Evolutionary conservation across 2,888 invertebrate genomes (phyloP), one percentile per base, ranked within the genome.

Genomic region (Galeruca laticollis): DNA sequence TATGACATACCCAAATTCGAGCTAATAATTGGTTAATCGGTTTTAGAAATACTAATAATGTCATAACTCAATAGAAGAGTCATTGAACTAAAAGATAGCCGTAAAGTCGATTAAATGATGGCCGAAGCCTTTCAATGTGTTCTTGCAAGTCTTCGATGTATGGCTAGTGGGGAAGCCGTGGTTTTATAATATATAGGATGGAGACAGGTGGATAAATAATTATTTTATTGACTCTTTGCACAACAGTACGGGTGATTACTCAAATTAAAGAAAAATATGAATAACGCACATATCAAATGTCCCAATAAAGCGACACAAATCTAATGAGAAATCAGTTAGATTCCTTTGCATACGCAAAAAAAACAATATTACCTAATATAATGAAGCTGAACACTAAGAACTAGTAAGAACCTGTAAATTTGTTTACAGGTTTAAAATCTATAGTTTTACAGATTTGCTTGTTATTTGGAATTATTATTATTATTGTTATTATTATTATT

Each of bases 21-120:
- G 3, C 26, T 26, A 26, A 26, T 33, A 47, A 47, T 20, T 26
- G 47, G 15, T 21, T 35, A n/a, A 33, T 54, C 31, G 31, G n/a
- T 35, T 57, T 35, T 26, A 54, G 56, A 33, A 21, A 33, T 57
- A 57, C 56, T 33, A n/a, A 35, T 61, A 61, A 18, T 51, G 51
- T 61, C 51, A 51, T 35, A 35, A 40, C 60, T 61, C 51, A 61
- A 51, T 51, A 51, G 51, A 49, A 61, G 33, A 61, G 61, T 61
- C 61, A 61, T 61, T 61, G 61, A 61, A 61, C 61, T 51, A 61
- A 61, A 61, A 61, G 43, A 51, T 47, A 49, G 43, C 10, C 47
- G 47, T 47, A 47, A 60, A 60, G 60, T 40, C 47, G 60, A 49
- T 61, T 61, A 51, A 61, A 61, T 51, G 49, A 61, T 61, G 61